phyloP scores from a whole-genome alignment of 2,888 invertebrate genomes.

The Empis stercorea region DNA sequence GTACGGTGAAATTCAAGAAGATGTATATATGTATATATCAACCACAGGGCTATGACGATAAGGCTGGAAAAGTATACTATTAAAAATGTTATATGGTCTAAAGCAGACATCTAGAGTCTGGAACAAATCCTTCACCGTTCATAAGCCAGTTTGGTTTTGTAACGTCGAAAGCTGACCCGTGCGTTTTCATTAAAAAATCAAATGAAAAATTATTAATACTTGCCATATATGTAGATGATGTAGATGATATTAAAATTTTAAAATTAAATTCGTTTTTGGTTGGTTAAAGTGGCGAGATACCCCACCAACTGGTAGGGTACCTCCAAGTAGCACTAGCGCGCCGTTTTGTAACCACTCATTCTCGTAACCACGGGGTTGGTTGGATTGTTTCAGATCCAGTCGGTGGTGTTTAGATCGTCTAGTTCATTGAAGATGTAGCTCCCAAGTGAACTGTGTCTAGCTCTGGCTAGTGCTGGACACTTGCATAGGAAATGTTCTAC shows the following conservation, averaged over 20 bases:
- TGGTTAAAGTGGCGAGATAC: too few species aligned
- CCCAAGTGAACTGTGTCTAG: too few species aligned
- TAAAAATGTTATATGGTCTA: slow-evolving; percentile 8
- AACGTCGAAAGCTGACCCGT: slow-evolving; percentile 13
- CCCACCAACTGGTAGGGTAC: too few species aligned
- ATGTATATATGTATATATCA: slow-evolving; percentile 6
- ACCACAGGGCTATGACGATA: slow-evolving; percentile 3
- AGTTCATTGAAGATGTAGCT: too few species aligned
- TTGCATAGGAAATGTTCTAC: too few species aligned
- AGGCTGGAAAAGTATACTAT: slow-evolving; percentile 4
- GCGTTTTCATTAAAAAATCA: slow-evolving; percentile 11
- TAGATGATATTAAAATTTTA: background rate
- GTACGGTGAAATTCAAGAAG: slow-evolving; percentile 5
- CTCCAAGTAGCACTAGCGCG: too few species aligned
- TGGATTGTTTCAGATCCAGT: too few species aligned
- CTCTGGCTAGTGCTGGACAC: too few species aligned
- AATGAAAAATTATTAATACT: slow-evolving; percentile 8
- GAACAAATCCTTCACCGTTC: slow-evolving; percentile 7
- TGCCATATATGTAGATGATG: slow-evolving; percentile 15
- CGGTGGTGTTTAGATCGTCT: too few species aligned
- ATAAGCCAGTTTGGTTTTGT: slow-evolving; percentile 10
- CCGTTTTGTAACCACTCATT: too few species aligned
- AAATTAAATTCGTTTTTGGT: slow-evolving; percentile 1
- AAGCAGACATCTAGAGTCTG: slow-evolving; percentile 6
- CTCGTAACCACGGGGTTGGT: too few species aligned